Evolutionary conservation across 2,113 vertebrate genomes (phyloP).

Genomic region (Hemibagrus wyckioides): DNA sequence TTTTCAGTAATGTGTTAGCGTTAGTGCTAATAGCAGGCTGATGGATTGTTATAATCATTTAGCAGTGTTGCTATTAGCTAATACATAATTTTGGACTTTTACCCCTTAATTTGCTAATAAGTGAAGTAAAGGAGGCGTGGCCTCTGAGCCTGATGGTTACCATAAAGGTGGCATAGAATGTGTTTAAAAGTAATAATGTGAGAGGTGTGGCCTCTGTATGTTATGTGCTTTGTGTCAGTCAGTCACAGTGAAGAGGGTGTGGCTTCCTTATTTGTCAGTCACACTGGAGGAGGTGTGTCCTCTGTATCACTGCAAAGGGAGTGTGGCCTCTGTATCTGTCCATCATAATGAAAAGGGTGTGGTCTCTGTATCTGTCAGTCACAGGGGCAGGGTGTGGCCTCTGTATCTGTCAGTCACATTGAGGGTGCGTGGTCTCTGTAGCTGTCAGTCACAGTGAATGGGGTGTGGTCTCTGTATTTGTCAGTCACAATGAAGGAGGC

Average conservation of each 20-base stretch:
- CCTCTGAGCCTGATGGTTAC: not conserved
- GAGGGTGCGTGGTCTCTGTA: not conserved
- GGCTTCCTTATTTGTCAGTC: not conserved
- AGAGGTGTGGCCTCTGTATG: not conserved
- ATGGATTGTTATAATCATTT: not conserved
- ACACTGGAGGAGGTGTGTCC: not conserved
- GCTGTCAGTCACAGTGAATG: not conserved
- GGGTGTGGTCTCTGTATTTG: not conserved
- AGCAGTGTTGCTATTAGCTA: not conserved
- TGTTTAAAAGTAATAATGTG: not conserved
- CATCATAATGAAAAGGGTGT: not conserved
- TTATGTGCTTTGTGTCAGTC: not conserved
- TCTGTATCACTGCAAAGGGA: not conserved
- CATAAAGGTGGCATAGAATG: not conserved
- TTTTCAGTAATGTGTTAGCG: slow-evolving; percentile 10
- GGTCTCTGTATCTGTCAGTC: not conserved
- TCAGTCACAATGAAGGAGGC: not conserved
- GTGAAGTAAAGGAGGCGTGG: not conserved
- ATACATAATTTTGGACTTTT: not conserved
- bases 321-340: not conserved
- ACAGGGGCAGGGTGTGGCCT: not conserved
- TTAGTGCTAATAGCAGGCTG: slow-evolving; percentile 17
- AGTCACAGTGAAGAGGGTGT: not conserved
- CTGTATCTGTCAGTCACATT: not conserved
- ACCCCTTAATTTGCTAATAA: not conserved